phyloP scores from a whole-genome alignment of 2,888 invertebrate species.

The Epirrhoe tristata region DNA sequence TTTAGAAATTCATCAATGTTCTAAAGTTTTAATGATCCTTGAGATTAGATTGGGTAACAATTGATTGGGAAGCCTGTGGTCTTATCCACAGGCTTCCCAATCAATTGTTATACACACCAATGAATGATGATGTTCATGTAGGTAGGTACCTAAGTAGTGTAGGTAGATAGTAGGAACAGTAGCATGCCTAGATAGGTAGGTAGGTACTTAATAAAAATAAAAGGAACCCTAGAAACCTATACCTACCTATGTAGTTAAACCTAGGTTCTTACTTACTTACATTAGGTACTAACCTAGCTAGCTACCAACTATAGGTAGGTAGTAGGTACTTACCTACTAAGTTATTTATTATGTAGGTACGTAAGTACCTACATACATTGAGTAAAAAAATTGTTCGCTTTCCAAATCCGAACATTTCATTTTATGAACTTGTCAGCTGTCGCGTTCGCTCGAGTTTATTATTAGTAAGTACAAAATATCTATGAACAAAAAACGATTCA shows the following conservation, averaged over 20 bases:
- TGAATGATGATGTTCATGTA: background rate
- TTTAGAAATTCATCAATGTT: slow-evolving; percentile 4
- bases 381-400: slow-evolving; percentile 9
- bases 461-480: slow-evolving; percentile 54
- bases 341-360: too few relatives aligned
- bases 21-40: slow-evolving; percentile 8
- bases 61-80: background rate
- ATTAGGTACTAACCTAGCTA: too few relatives aligned
- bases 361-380: background rate
- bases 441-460: slow-evolving; percentile 44
- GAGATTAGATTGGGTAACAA: slow-evolving; percentile 8
- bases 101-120: too few relatives aligned
- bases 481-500: slow-evolving; percentile 41
- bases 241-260: too few relatives aligned
- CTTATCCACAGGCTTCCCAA: too few relatives aligned
- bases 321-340: slow-evolving; percentile 2
- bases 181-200: too few relatives aligned
- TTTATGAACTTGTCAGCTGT: slow-evolving; percentile 44
- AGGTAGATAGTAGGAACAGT: too few relatives aligned
- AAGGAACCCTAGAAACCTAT: too few relatives aligned
- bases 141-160: background rate
- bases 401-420: slow-evolving; percentile 26
- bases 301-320: too few relatives aligned
- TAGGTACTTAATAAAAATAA: too few relatives aligned
- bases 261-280: too few relatives aligned